These are phyloP conservation scores for Meteorus colon DNA, from an alignment of 2,888 invertebrate genomes.

Conservation along the genomic window DNA sequence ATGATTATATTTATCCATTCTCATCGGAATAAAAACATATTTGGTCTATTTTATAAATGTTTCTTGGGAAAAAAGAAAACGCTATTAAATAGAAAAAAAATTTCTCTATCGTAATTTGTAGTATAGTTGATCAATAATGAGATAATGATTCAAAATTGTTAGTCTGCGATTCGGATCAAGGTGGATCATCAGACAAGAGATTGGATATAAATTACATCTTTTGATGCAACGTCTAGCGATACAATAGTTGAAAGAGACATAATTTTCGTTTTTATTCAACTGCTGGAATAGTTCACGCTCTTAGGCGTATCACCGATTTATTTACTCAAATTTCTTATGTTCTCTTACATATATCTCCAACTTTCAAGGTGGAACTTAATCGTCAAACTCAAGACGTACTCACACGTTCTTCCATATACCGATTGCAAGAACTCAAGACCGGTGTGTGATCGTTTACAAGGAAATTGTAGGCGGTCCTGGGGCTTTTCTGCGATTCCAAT, in stretches of 20 bases:
- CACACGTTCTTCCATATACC: constrained; percentile 7
- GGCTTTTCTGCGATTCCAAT: constrained; percentile 38
- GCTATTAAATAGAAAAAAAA: neutral
- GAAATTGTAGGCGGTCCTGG: constrained; percentile 54
- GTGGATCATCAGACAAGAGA: no score
- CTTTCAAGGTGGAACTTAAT: constrained; percentile 8
- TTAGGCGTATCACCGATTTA: neutral
- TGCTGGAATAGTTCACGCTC: no score
- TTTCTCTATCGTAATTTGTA: no score
- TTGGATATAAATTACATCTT: no score
- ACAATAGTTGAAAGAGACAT: no score
- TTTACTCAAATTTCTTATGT: neutral
- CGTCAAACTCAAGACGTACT: neutral
- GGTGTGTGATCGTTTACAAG: constrained; percentile 52
- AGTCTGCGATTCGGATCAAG: no score
- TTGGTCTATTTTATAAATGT: constrained; percentile 1
- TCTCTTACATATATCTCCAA: neutral
- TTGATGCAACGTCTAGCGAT: no score
- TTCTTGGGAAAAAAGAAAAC: neutral
- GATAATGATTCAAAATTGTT: no score
- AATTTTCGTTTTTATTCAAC: no score
- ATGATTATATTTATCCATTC: constrained; percentile 35
- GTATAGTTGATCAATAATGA: no score
- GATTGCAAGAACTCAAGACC: constrained; percentile 47
- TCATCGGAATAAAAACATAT: neutral